Conservation (phyloP, 2,113 vertebrate genomes). For the Daphoenositta chrysoptera region DNA sequence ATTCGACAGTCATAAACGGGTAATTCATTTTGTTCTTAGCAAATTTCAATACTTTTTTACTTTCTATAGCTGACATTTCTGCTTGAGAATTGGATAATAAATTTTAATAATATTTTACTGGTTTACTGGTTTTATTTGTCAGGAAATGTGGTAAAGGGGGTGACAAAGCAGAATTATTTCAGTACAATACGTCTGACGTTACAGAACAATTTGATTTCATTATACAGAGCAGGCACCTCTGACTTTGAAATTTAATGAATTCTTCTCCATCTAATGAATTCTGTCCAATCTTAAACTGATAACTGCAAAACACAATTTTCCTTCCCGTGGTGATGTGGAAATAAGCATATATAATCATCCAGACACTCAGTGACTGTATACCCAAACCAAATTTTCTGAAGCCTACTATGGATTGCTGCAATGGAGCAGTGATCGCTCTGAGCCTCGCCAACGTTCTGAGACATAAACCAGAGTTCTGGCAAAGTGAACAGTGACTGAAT, state of each 20-base stretch:
- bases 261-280: background rate
- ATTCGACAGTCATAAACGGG: background rate
- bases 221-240: background rate
- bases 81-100: background rate
- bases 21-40: background rate
- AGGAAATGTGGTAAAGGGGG: background rate
- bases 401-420: background rate
- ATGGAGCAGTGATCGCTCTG: background rate
- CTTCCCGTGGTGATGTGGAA: background rate
- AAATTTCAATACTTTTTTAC: background rate
- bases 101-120: background rate
- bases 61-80: background rate
- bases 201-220: background rate
- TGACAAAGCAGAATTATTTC: background rate
- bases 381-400: background rate
- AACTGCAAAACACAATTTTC: background rate
- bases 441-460: background rate
- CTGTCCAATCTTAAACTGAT: background rate
- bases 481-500: background rate
- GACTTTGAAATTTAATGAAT: background rate
- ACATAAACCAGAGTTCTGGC: background rate
- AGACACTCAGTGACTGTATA: background rate
- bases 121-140: background rate
- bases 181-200: background rate
- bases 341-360: background rate